Conservation (phyloP, 2,113 vertebrate genomes). For the Xiphorhynchus elegans region DNA sequence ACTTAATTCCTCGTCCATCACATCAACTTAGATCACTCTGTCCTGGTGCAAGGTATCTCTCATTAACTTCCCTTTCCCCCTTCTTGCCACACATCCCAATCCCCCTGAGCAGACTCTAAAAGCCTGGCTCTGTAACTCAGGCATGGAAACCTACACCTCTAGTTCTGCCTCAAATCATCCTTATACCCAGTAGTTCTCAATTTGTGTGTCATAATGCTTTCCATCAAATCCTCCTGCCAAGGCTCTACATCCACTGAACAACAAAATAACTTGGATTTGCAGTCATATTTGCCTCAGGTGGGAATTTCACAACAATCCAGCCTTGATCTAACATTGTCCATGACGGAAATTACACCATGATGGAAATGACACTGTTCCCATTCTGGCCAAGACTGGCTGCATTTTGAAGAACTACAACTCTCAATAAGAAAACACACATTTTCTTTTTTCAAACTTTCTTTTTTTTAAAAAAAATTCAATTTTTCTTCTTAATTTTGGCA, state of each 20-base stretch:
- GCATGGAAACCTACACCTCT: neutral
- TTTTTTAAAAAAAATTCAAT: neutral
- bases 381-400: neutral
- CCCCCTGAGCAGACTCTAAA: neutral
- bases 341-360: neutral
- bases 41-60: neutral
- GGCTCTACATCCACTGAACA: neutral
- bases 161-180: conserved; percentile 13
- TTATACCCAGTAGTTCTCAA: neutral
- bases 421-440: neutral
- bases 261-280: neutral
- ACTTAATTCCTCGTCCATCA: neutral
- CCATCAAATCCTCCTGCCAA: neutral
- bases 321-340: neutral
- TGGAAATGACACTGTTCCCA: neutral
- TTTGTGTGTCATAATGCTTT: neutral
- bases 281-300: neutral
- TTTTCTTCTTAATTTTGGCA: neutral
- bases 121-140: neutral
- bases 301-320: neutral
- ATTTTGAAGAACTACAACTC: neutral
- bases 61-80: neutral
- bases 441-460: neutral
- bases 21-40: neutral
- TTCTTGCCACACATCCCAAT: neutral